Base-by-base conservation (phyloP, 2,888 invertebrate species). In the Aphodius sticticus region DNA sequence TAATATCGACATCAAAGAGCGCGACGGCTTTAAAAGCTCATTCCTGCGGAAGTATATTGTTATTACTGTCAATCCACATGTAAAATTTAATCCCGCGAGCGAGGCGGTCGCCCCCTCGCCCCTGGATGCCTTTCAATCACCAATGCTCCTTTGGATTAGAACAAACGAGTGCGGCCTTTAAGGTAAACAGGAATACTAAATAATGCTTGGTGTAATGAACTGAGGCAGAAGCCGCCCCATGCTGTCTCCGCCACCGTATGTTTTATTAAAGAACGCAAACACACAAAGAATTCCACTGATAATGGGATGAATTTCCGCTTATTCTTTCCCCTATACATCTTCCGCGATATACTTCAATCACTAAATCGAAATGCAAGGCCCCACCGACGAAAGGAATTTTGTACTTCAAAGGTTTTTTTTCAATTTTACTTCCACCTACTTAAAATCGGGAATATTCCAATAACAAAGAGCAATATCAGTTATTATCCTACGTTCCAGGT, bases 61-160 rank as follows among this genome's bases (percentile, higher is more conserved):
- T 88, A 89, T 89, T 88, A 88, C 87, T 88, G 88, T 88, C 88
- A 89, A 89, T 88, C 88, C 88, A 87, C 88, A 89, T 89, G 89
- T 88, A 87, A 89, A 89, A 89, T 89, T 88, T 88, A 88, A 89
- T 89, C 88, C 88, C 88, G 86, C 84, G 87, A 87, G 87, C 85
- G 84, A 69, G 77, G 16, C 36, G 16, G 75, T 37, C 38, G 38
- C 84, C 82, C 76, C 76, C 80, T 76, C 77, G 71, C 78, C 81
- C 76, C 82, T 77, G 82, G 82, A 86, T 86, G 86, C 86, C 86
- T 87, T 88, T 88, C 88, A 88, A 88, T 88, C 87, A 86, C 83
- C 87, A 87, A 88, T 87, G 87, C 87, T 87, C 87, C 86, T 84
- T 87, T 86, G 85, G 86, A 87, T 88, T 87, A 87, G 87, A 87